phyloP scores from a whole-genome alignment of 2,797 vertebrate species.

The Coendou prehensilis region DNA sequence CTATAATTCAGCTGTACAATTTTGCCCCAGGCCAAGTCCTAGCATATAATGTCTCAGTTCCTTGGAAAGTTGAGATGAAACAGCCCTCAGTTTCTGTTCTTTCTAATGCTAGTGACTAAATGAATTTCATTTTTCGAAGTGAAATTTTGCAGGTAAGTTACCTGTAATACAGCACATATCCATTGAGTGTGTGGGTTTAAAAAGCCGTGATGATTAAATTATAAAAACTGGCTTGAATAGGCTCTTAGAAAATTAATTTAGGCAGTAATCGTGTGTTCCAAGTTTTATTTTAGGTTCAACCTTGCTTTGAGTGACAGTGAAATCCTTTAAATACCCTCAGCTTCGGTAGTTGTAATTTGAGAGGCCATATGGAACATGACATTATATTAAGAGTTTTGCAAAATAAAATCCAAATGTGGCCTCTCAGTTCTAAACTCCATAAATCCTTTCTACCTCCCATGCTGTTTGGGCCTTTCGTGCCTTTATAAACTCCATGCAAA shows the following conservation, averaged over 20 bases:
- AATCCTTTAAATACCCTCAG: slow-evolving; percentile 71
- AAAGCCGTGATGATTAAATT: slow-evolving; percentile 62
- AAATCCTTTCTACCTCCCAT: slow-evolving; percentile 39
- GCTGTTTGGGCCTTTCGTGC: not conserved
- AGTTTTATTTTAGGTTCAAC: slow-evolving; percentile 72
- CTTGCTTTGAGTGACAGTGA: slow-evolving; percentile 65
- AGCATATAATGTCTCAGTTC: slow-evolving; percentile 67
- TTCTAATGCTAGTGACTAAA: slow-evolving; percentile 60
- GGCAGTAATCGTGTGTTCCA: slow-evolving; percentile 54
- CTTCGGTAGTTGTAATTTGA: slow-evolving; percentile 5
- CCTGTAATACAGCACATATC: not conserved
- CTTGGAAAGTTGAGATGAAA: slow-evolving; percentile 68
- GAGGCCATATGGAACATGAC: slow-evolving; percentile 63
- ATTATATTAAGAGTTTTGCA: slow-evolving; percentile 73
- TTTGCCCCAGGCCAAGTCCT: slow-evolving; percentile 62
- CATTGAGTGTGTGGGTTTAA: slow-evolving; percentile 52
- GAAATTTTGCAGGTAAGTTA: slow-evolving; percentile 61
- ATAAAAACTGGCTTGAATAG: slow-evolving; percentile 61
- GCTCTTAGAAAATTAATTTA: slow-evolving; percentile 61
- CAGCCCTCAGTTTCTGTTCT: slow-evolving; percentile 61
- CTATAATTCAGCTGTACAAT: slow-evolving; percentile 68
- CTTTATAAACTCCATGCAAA: not conserved
- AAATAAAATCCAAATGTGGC: slow-evolving; percentile 70
- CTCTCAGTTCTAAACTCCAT: slow-evolving; percentile 24
- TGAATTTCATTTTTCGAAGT: slow-evolving; percentile 75